phyloP scores from a whole-genome alignment of 2,113 vertebrate species.

The Ursus arctos region DNA sequence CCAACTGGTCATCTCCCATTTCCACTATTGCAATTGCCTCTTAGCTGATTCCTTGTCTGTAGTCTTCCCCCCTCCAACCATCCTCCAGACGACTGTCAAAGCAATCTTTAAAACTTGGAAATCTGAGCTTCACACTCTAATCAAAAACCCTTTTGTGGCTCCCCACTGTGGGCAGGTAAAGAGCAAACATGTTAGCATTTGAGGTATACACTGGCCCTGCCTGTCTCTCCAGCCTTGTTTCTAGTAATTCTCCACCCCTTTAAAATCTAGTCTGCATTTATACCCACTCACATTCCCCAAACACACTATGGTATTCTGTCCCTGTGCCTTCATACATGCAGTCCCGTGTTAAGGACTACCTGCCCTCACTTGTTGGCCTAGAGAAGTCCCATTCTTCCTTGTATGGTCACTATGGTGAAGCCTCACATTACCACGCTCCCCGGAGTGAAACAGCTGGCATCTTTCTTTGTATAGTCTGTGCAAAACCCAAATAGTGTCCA shows the following conservation, averaged over 20 bases:
- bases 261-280: neutral
- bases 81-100: neutral
- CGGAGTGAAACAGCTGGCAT: neutral
- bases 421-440: neutral
- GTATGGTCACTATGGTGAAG: neutral
- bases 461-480: neutral
- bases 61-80: neutral
- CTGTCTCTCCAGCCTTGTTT: neutral
- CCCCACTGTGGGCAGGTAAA: neutral
- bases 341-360: neutral
- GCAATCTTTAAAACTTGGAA: neutral
- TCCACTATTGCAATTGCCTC: neutral
- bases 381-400: neutral
- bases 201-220: neutral
- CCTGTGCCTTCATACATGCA: neutral
- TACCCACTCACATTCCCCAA: neutral
- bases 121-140: neutral
- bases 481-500: neutral
- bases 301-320: neutral
- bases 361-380: neutral
- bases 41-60: neutral
- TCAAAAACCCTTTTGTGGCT: neutral
- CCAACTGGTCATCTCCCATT: neutral
- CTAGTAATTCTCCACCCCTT: neutral
- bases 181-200: neutral